These are phyloP conservation scores for Ooceraea biroi DNA, from an alignment of 1,140 invertebrate species.

Conservation along the genomic window DNA sequence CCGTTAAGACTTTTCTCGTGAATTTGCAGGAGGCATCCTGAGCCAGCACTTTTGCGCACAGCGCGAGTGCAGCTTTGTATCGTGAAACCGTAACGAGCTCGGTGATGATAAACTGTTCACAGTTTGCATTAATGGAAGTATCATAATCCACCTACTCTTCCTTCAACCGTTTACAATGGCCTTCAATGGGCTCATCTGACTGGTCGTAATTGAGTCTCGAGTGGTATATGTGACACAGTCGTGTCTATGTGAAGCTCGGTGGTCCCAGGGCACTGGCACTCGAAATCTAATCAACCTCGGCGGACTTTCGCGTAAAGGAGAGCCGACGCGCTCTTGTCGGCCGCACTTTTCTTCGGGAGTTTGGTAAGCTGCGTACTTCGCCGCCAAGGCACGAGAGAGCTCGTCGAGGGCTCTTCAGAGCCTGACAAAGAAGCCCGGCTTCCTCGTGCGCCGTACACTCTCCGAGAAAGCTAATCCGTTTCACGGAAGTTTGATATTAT, in stretches of 20 bases:
- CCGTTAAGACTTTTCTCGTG: neutral
- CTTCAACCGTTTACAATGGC: neutral
- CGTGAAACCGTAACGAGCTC: neutral
- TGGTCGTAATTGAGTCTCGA: neutral
- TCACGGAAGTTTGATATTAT: slow-evolving; percentile 57
- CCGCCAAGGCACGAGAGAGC: neutral
- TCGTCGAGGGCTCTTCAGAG: slow-evolving; percentile 27
- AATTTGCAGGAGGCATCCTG: neutral
- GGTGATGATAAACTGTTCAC: neutral
- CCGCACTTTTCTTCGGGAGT: slow-evolving; percentile 20
- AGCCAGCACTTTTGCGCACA: neutral
- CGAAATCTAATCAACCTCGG: slow-evolving; percentile 24
- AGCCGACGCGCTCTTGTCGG: neutral
- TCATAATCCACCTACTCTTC: neutral
- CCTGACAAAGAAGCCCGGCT: slow-evolving; percentile 15
- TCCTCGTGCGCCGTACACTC: neutral
- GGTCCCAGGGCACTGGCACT: neutral
- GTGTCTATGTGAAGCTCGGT: neutral
- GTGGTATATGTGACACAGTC: neutral
- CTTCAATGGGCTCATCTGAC: neutral
- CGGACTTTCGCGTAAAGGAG: slow-evolving; percentile 34
- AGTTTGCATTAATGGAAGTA: neutral
- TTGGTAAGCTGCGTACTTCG: slow-evolving; percentile 32
- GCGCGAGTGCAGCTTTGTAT: neutral
- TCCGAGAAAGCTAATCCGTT: slow-evolving; percentile 26